Evolutionary conservation across 2,113 vertebrate genomes (phyloP).

Genomic region (Pterocles orientalis): DNA sequence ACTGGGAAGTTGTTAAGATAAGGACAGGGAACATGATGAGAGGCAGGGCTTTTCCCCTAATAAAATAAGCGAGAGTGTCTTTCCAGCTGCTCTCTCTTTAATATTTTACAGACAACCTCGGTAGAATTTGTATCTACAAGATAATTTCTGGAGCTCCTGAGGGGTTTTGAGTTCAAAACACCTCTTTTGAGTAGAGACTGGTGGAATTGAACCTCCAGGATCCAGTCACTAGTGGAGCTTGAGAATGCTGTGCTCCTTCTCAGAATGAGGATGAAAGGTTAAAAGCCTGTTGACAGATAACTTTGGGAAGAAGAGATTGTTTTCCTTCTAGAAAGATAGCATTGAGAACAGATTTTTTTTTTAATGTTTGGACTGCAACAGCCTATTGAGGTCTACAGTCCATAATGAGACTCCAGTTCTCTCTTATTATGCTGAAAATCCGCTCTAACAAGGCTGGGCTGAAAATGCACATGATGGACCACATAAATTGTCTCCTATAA

Average conservation of each 20-base stretch:
- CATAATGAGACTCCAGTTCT: conserved; percentile 43
- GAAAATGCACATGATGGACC: conserved; percentile 59
- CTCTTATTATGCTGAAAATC: not conserved
- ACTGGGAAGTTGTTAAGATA: conserved; percentile 22
- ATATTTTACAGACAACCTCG: not conserved
- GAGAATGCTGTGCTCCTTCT: not conserved
- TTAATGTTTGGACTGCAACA: not conserved
- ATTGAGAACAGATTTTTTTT: not conserved
- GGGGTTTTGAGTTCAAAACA: not conserved
- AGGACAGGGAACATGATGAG: not conserved
- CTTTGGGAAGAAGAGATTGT: not conserved
- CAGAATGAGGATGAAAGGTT: not conserved
- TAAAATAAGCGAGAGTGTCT: not conserved
- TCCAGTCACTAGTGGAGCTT: not conserved
- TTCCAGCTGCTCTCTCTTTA: not conserved
- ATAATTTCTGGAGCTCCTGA: not conserved
- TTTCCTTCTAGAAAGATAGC: not conserved
- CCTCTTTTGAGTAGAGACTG: not conserved
- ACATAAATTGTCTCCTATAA: conserved; percentile 76
- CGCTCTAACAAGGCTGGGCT: conserved; percentile 34
- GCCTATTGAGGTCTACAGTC: not conserved
- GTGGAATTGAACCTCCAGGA: not conserved
- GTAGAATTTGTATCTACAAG: not conserved
- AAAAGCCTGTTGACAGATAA: not conserved
- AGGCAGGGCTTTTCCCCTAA: not conserved